Percentiles rank a stretch among this genome's conserved stretches.
Conservation (phyloP, 2,888 invertebrate species). For the Chelonus formosanus region DNA sequence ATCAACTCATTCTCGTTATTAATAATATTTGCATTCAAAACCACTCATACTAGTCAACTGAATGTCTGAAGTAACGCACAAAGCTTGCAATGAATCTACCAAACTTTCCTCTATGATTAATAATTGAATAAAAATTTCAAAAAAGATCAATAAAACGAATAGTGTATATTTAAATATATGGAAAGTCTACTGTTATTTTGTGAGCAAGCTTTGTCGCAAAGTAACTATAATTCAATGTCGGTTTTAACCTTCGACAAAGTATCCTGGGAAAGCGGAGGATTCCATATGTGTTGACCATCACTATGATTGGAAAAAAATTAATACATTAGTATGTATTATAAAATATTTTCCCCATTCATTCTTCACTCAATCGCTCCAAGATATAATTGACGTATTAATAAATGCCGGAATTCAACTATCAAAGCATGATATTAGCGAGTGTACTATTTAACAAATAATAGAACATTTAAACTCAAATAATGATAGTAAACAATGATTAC, state of each 20-base stretch:
- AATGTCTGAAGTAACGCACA: slow-evolving; percentile 32
- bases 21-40: slow-evolving; percentile 63
- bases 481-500: not conserved
- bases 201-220: slow-evolving; percentile 32
- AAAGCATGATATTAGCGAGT: no score
- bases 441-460: no score
- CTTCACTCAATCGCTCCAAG: no score
- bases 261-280: slow-evolving; percentile 63
- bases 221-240: slow-evolving; percentile 15
- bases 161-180: not conserved
- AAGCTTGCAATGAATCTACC: slow-evolving; percentile 42
- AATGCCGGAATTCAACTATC: not conserved
- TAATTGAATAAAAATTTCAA: not conserved
- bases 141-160: slow-evolving; percentile 6
- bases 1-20: slow-evolving; percentile 64
- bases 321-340: slow-evolving; percentile 59
- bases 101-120: slow-evolving; percentile 38
- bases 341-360: not conserved
- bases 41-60: slow-evolving; percentile 60
- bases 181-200: slow-evolving; percentile 19
- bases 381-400: slow-evolving; percentile 1
- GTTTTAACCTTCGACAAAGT: slow-evolving; percentile 62
- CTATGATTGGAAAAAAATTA: slow-evolving; percentile 64
- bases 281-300: slow-evolving; percentile 62
- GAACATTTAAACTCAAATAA: not conserved